These are phyloP conservation scores for Zaprionus lineosus DNA, from an alignment of 2,888 invertebrate species.

Conservation along the genomic window DNA sequence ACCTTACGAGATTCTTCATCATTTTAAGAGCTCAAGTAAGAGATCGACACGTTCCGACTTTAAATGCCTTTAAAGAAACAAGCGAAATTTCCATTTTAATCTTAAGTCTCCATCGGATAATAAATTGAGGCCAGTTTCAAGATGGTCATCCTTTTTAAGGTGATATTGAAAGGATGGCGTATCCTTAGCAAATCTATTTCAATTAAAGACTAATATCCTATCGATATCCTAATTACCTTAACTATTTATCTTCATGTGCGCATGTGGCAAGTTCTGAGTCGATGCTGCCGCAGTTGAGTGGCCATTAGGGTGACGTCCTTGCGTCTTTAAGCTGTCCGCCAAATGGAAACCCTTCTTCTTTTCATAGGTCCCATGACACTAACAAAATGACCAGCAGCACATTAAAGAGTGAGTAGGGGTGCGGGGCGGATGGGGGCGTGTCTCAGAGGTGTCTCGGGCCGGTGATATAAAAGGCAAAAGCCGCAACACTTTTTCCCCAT, in stretches of 20 bases:
- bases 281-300: conserved; percentile 1
- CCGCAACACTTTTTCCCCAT: conserved; percentile 74
- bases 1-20: too few relatives aligned
- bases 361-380: conserved; percentile 40
- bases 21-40: too few relatives aligned
- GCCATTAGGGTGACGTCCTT: conserved; percentile 60
- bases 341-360: conserved; percentile 26
- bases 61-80: too few relatives aligned
- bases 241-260: conserved; percentile 44
- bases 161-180: too few relatives aligned
- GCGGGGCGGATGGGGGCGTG: conserved; percentile 38
- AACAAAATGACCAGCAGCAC: conserved; percentile 55
- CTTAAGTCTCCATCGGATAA: too few relatives aligned
- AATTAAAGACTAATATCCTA: not conserved
- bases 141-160: too few relatives aligned
- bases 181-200: not conserved
- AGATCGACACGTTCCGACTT: too few relatives aligned
- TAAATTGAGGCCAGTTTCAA: too few relatives aligned
- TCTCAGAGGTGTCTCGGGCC: conserved; percentile 23
- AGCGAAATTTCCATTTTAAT: too few relatives aligned
- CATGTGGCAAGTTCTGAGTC: not conserved
- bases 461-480: conserved; percentile 69
- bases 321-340: conserved; percentile 62
- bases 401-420: too few relatives aligned
- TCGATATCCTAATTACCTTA: conserved; percentile 19